phyloP scores from a whole-genome alignment of 1,140 invertebrate species.

The Probaryconus sp. region DNA sequence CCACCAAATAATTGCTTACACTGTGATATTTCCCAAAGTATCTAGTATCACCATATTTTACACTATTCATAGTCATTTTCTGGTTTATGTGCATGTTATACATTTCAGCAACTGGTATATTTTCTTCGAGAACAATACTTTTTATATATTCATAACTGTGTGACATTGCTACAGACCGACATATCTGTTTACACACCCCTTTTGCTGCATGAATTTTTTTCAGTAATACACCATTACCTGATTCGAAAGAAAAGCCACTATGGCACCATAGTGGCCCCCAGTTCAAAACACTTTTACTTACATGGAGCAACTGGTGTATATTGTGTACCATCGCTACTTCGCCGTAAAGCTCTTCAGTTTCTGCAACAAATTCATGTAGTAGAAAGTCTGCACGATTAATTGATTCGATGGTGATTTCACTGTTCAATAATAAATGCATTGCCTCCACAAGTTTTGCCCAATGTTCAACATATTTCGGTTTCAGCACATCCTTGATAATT shows the following conservation, averaged over 20 bases:
- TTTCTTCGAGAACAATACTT: background rate
- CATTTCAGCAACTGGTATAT: background rate
- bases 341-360: background rate
- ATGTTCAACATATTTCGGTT: too few species aligned
- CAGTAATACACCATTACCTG: too few species aligned
- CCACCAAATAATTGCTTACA: background rate
- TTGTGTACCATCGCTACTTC: slow-evolving; percentile 1
- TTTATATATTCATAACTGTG: background rate
- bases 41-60: background rate
- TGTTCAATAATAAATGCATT: too few species aligned
- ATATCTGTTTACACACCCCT: background rate
- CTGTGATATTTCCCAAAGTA: background rate
- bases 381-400: too few species aligned
- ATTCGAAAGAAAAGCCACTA: background rate
- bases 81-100: background rate
- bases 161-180: background rate
- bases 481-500: too few species aligned
- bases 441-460: too few species aligned
- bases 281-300: too few species aligned
- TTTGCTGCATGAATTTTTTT: too few species aligned
- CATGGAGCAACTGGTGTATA: background rate
- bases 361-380: too few species aligned
- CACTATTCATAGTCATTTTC: background rate
- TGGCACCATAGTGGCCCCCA: background rate
- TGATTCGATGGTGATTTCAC: too few species aligned